Evolutionary conservation across 2,797 vertebrate species (phyloP), one percentile per base, ranked within the genome.

Genomic region (Trachurus trachurus): DNA sequence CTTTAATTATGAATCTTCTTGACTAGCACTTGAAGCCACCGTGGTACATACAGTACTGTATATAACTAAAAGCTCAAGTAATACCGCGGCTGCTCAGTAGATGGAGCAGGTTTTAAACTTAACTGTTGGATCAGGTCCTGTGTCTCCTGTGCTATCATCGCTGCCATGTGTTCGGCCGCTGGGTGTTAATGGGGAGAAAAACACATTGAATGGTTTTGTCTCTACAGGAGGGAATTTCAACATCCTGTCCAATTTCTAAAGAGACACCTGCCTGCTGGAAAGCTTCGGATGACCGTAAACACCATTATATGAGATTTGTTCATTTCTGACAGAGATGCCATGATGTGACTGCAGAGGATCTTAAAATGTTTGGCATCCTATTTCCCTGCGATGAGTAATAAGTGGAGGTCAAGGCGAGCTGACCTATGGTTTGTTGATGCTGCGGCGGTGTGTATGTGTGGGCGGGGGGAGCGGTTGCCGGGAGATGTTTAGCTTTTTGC

Each of bases 61-160:
- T 26, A 52, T 78, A 60, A 56, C 49, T 19, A 26, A 17, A 31
- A 5, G 56, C 16, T 53, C 21, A 22, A 52, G 86, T 77, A 80
- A 68, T 87, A 66, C 83, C 56, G 70, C 61, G 16, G 71, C 71
- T 77, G 64, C 54, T 81, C 87, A 87, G 76, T 73, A 88, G 87
- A 71, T 77, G 85, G 82, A 73, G 81, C 58, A 68, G 29, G 6
- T 8, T 59, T 76, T 6, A 76, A 47, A 54, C n/a, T n/a, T 61
- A 42, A 56, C 54, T 53, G 39, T 47, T 9, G 42, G 64, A 65
- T 68, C 50, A 39, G 47, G 6, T 45, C 16, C 1, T 17, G 42
- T 26, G 54, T 56, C 54, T 50, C 31, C 47, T 26, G 62, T 19
- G 44, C 42, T 74, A 60, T 85, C 81, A 67, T 80, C 74, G 60